A percentile compares a stretch with the other conserved stretches of the same genome.
phyloP scores from a whole-genome alignment of 2,113 vertebrate species.

The Aix galericulata region DNA sequence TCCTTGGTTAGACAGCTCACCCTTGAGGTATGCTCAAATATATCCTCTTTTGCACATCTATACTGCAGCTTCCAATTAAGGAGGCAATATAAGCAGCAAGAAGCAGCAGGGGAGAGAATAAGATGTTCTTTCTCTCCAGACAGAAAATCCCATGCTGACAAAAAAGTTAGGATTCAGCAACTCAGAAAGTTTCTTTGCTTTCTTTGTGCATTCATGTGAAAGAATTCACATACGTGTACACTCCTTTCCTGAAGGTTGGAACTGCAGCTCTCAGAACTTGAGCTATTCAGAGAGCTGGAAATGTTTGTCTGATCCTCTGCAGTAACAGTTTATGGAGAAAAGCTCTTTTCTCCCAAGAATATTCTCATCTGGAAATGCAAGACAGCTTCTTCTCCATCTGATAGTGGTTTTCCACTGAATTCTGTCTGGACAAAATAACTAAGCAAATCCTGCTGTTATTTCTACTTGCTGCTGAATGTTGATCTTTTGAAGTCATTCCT shows the following conservation, averaged over 20 bases:
- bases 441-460: background rate
- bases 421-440: background rate
- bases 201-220: background rate
- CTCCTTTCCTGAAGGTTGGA: background rate
- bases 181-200: slow-evolving; percentile 1
- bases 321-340: background rate
- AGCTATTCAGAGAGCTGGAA: background rate
- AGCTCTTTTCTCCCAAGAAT: background rate
- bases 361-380: background rate
- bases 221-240: background rate
- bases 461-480: background rate
- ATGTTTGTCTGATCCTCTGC: background rate
- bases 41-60: slow-evolving; percentile 32
- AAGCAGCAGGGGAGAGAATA: background rate
- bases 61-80: slow-evolving; percentile 39
- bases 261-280: background rate
- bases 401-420: slow-evolving; percentile 3
- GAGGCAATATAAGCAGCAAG: background rate
- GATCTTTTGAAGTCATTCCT: background rate
- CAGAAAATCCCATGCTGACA: slow-evolving; percentile 4
- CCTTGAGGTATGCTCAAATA: slow-evolving; percentile 60
- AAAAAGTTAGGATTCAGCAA: background rate
- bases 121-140: background rate
- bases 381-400: background rate
- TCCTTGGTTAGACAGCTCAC: slow-evolving; percentile 66